Evolutionary conservation across 2,113 vertebrate species (phyloP), one percentile per base, ranked within the genome.

Genomic region (Myocastor coypus): DNA sequence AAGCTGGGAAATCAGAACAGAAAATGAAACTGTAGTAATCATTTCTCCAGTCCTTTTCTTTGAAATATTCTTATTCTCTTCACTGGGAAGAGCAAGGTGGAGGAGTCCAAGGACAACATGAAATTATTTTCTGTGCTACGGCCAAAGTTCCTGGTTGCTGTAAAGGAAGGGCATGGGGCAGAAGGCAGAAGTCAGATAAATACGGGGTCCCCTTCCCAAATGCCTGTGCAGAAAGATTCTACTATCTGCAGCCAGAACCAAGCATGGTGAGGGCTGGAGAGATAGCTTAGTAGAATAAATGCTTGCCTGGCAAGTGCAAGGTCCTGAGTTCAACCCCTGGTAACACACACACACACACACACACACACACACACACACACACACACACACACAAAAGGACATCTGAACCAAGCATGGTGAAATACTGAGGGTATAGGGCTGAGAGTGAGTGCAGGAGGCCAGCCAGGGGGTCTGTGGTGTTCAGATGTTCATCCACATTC

Each of bases 1-100:
- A 81, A 57, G 24, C 13, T 90, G 50, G 92, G 52, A 95, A 87
- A 97, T 92, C 55, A 83, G 19, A 92, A 89, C 64, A 92, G 69
- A 59, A 64, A 82, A 46, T 22, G 52, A 57, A 37, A 20, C 17
- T 42, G 4, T 52, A 30, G 10, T 66, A 20, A n/a, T 94, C 5
- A 1, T 87, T 55, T 94, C 20, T 94, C 68, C 30, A 86, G 28
- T 95, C 30, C 26, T 92, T 63, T 59, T 64, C 84, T 78, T 91
- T 81, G 59, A 68, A 55, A 42, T 0, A 37, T 26, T 71, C 7
- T 37, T 12, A 30, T 11, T 55, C 10, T 28, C 19, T 22, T 55
- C 57, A 57, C 37, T 69, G 20, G 32, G 34, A 80, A 87, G 17
- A 2, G 13, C 14, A 16, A 59, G 5, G 69, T 34, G 28, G 37